Conservation (phyloP, 2,888 invertebrate genomes). For the Drosophila anomalata region DNA sequence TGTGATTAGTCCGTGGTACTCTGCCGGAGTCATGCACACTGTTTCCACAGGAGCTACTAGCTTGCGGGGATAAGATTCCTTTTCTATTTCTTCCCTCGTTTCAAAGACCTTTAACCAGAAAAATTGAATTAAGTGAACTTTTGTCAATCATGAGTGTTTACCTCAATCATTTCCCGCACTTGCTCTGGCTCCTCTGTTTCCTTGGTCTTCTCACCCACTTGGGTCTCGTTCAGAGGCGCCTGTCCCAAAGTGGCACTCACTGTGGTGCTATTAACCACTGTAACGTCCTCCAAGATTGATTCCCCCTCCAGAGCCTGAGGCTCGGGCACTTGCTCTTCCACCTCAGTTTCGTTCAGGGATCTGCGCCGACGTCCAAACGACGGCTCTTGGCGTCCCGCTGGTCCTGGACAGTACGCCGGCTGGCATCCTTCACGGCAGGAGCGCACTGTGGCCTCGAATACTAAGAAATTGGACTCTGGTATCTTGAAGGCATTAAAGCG, state of each 20-base stretch:
- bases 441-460: constrained; percentile 95
- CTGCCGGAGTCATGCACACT: constrained; percentile 92
- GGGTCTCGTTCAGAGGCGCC: constrained; percentile 68
- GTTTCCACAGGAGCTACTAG: constrained; percentile 88
- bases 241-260: constrained; percentile 74
- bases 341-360: constrained; percentile 83
- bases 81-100: constrained; percentile 89
- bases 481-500: constrained; percentile 97
- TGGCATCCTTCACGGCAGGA: constrained; percentile 95
- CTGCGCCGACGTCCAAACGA: constrained; percentile 90
- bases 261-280: constrained; percentile 77
- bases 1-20: constrained; percentile 93
- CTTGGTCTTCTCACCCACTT: constrained; percentile 54
- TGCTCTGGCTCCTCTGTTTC: constrained; percentile 87
- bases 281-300: constrained; percentile 60
- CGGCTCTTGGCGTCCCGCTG: constrained; percentile 91
- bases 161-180: constrained; percentile 95
- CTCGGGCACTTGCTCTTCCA: constrained; percentile 46
- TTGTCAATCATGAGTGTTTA: constrained; percentile 75
- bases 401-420: constrained; percentile 93
- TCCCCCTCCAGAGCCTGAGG: constrained; percentile 52
- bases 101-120: constrained; percentile 88
- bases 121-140: not conserved
- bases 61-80: constrained; percentile 87
- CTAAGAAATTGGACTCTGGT: constrained; percentile 96